These are phyloP conservation scores for Esox masquinongy DNA, from an alignment of 2,797 vertebrate species.

Conservation along the genomic window DNA sequence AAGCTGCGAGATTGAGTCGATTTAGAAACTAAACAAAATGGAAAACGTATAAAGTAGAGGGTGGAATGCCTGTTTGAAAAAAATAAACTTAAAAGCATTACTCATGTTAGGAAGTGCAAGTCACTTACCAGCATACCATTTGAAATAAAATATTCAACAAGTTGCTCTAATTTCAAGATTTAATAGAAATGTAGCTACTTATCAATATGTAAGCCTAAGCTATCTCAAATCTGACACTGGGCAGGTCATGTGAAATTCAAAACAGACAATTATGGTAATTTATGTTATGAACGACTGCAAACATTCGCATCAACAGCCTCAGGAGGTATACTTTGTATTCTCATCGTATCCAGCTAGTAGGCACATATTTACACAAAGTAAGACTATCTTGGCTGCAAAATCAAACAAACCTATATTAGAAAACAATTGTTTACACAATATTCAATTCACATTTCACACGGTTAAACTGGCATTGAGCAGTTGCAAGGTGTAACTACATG, in stretches of 20 bases:
- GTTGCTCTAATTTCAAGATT: conserved; percentile 11
- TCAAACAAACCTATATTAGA: conserved; percentile 26
- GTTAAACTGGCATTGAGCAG: conserved; percentile 2
- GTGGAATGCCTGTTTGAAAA: conserved; percentile 21
- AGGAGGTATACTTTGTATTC: conserved; percentile 6
- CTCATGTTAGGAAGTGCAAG: not conserved
- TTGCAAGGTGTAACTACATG: conserved; percentile 41
- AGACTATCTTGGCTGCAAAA: conserved; percentile 36
- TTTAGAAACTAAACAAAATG: not conserved
- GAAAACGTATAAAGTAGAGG: conserved; percentile 29
- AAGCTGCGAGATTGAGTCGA: not conserved
- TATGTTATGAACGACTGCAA: not conserved
- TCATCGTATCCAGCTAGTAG: conserved; percentile 36
- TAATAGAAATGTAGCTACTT: not conserved
- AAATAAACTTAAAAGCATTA: not conserved
- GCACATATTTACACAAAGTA: conserved; percentile 44
- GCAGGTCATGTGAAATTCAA: not conserved
- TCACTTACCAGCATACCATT: conserved; percentile 14
- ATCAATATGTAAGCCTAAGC: not conserved
- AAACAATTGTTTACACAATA: conserved; percentile 61
- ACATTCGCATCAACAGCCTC: not conserved
- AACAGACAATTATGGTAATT: conserved; percentile 14
- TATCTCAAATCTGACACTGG: not conserved
- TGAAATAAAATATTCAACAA: conserved; percentile 17
- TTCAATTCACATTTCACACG: not conserved